Evolutionary conservation across 2,888 invertebrate genomes (phyloP).

Genomic region (Trichopria drosophilae): DNA sequence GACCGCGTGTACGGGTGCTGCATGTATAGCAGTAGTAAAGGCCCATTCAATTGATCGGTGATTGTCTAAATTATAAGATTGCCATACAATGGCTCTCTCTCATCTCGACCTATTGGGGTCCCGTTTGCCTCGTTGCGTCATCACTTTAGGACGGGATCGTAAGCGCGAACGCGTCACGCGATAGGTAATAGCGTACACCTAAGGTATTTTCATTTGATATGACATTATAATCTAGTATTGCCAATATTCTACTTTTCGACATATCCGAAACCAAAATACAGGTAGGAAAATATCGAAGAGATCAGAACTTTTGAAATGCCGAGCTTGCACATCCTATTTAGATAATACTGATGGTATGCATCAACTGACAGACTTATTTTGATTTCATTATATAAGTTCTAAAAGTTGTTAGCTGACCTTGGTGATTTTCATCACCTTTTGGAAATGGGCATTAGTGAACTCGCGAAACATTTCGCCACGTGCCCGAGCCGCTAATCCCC

Average conservation of each 20-base stretch:
- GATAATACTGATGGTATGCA: too few species aligned
- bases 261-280: too few species aligned
- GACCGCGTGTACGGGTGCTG: slow-evolving; percentile 52
- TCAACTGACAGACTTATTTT: slow-evolving; percentile 4
- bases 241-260: too few species aligned
- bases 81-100: slow-evolving; percentile 60
- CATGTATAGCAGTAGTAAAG: slow-evolving; percentile 59
- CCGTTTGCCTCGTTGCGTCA: slow-evolving; percentile 57
- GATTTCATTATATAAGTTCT: too few species aligned
- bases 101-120: slow-evolving; percentile 60
- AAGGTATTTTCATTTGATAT: too few species aligned
- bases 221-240: too few species aligned
- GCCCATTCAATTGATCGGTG: slow-evolving; percentile 60
- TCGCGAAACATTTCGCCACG: slow-evolving; percentile 15
- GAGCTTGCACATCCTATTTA: too few species aligned
- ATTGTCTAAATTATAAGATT: slow-evolving; percentile 61
- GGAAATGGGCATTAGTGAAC: too few species aligned
- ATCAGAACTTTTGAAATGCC: too few species aligned
- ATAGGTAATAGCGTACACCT: slow-evolving; percentile 37
- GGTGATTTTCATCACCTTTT: too few species aligned
- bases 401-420: too few species aligned
- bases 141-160: slow-evolving; percentile 56
- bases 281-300: too few species aligned
- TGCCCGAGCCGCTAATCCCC: slow-evolving; percentile 38
- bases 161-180: slow-evolving; percentile 48